Evolutionary conservation across 2,888 invertebrate genomes (phyloP), one percentile per base, ranked within the genome.

Genomic region (Spilarctia lutea): DNA sequence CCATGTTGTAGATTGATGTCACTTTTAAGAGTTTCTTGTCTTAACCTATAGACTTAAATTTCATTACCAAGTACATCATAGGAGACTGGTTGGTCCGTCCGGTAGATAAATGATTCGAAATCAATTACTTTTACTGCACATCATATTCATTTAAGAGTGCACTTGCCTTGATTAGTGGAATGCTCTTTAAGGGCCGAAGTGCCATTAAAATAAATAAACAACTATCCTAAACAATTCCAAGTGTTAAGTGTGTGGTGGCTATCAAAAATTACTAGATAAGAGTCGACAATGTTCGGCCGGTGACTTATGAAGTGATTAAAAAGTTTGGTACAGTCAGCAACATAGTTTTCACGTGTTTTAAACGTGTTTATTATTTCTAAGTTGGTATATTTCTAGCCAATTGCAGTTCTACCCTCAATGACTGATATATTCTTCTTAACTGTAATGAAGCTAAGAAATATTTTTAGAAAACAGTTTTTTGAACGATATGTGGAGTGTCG

Each of bases 201-300:
- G 88, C 94, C 93, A 94, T 94, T 94, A 94, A 93, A 94, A 94
- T 94, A 94, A 95, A 95, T 94, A 94, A 93, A 92, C 89, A 87
- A 88, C 91, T 91, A 92, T 94, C 91, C 83, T 87, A 91, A 94
- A 93, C 94, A 92, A 94, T 94, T 93, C 92, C 90, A 92, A 93
- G 95, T 94, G 95, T 94, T 94, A 96, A 96, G 95, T 96, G 94
- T 92, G 93, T 92, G 87, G 91, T 91, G 92, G 89, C 91, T 95
- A 96, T 96, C 96, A 95, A 94, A 95, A 95, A 96, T 96, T 96
- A 96, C 93, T 81, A 89, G 96, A 96, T 96, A 95, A 93, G 85
- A 83, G 80, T 81, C 87, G 90, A 94, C 94, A 95, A 95, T 92
- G 93, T 91, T 88, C 83, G 87, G 79, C 86, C 83, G 85, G 94